Evolutionary conservation across 1,140 invertebrate genomes (phyloP), one percentile per base, ranked within the genome.

Genomic region (Halictus rubicundus): DNA sequence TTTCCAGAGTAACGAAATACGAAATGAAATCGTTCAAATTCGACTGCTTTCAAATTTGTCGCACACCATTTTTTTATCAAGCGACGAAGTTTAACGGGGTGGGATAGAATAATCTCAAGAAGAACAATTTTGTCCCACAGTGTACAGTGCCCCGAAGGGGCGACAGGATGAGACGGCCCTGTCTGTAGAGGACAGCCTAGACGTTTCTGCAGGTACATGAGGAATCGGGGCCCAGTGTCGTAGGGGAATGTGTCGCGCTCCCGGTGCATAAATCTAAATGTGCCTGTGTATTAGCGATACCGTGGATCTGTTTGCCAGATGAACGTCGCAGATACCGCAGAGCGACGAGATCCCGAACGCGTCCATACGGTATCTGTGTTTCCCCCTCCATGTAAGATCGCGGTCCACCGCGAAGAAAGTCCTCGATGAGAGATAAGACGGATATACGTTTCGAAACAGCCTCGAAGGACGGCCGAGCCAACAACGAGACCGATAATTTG

Each of bases 261-360:
- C 64, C 54, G 59, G 23, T 85, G 68, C 83, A 84, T 85, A 85
- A 85, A 85, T 85, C 78, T 66, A 57, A 69, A 83, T 78, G 60
- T 74, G 60, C 59, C 70, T 68, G 66, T 69, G 65, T 59, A 83
- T 72, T 71, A 75, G 49, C 54, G 80, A 84, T 79, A 82, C 54
- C 70, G 54, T 57, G 54, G 19, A 23, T 46, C 64, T 66, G 27
- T 23, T 57, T 71, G 46, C 57, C 71, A 84, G 77, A 85, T 83
- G 61, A 84, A 84, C 60, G 46, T 49, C 37, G 37, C 19, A 65
- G 76, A 83, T 84, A 84, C 46, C 27, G 64, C 68, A 19, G 68
- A 32, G 46, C 57, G 39, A 42, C 14, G 23, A 59, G 61, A 68
- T 72, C 37, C 73, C 21, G 14, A 64, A 59, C 37, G 39, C 32